Conservation (phyloP, 2,113 vertebrate species). For the Struthidea cinerea region DNA sequence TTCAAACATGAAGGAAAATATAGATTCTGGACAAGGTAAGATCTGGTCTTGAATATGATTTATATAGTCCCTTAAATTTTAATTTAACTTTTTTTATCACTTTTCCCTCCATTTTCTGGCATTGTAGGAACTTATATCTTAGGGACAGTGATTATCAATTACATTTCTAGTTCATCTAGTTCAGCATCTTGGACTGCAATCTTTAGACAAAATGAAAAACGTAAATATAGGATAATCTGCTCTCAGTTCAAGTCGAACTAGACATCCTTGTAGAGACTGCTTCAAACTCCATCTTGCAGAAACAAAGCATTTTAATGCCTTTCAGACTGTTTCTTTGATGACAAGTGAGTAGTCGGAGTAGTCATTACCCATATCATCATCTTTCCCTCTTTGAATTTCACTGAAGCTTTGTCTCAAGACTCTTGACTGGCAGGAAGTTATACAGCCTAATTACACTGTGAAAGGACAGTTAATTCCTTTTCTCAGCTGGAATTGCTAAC, state of each 20-base stretch:
- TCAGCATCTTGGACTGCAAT: not conserved
- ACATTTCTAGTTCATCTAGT: not conserved
- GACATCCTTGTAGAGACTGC: not conserved
- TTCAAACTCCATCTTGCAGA: not conserved
- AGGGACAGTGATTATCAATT: not conserved
- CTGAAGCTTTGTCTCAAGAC: not conserved
- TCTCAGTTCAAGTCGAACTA: not conserved
- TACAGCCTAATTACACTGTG: not conserved
- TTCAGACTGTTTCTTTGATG: not conserved
- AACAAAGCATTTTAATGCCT: not conserved
- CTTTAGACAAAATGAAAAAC: not conserved
- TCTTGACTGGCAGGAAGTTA: not conserved
- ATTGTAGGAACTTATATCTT: not conserved
- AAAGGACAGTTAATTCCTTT: not conserved
- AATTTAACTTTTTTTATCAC: not conserved
- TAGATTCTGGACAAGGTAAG: not conserved
- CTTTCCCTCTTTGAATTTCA: not conserved
- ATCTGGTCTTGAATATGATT: not conserved
- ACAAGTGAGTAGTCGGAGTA: not conserved
- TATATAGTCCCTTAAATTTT: not conserved
- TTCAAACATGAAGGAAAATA: not conserved
- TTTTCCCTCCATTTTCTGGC: not conserved
- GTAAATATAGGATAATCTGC: not conserved
- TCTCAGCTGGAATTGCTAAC: not conserved
- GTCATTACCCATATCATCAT: not conserved